Base-by-base conservation (phyloP, 2,888 invertebrate genomes). In the Sipha maydis region DNA sequence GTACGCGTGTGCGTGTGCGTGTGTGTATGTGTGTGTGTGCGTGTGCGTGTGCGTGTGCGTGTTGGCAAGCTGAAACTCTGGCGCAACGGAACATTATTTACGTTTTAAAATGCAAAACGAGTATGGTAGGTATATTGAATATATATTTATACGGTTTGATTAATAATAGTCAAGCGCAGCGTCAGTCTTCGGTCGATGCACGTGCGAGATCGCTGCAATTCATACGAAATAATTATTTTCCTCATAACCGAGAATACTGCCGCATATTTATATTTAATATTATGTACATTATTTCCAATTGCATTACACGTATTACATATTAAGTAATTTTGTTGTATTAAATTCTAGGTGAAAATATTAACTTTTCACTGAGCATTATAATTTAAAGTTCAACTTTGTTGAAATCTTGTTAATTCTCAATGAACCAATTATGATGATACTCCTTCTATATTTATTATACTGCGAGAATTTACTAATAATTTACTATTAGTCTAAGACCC, bases 71-170 rank as follows among this genome's bases (percentile, higher is more conserved):
- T 25, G 71, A 71, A 71, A 28, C 28, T 71, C 28, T 71, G 71
- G 9, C 71, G 71, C 31, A 71, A 71, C 71, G 14, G 17, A 11
- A 28, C 14, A 11, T 71, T 14, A 25, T 25, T 3, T 31, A 7
- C 71, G 71, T 28, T 71, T 71, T 71, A 17, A 28, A 71, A 71
- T 71, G 71, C n/a, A 28, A 71, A 71, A 71, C 71, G n/a, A 69
- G 25, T 28, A 69, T 3, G 3, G 69, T 69, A 21, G 3, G 25
- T 28, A 0, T 67, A 25, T 8, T 41, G 11, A 9, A 41, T 41
- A 41, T 8, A 41, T 7, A 11, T 41, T 2, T 48, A 48, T 48
- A 48, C 48, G 14, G 48, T 14, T 48, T 14, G 48, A 48, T 48
- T 14, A 48, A 14, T 48, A 48, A 14, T 14, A 48, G 48, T 14